Evolutionary conservation across 2,888 invertebrate species (phyloP).

Genomic region (Auanema sp.): DNA sequence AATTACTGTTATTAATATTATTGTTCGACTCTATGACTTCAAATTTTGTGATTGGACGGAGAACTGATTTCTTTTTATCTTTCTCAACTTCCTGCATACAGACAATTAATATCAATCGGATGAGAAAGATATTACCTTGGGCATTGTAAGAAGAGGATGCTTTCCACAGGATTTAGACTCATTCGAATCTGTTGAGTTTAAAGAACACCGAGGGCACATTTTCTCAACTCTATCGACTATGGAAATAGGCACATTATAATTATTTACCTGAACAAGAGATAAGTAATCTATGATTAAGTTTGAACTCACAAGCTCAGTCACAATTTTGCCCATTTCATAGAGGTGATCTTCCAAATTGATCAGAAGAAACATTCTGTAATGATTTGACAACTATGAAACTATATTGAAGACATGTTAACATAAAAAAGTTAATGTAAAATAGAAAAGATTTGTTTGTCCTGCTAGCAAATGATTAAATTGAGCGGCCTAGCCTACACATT

Average conservation of each 20-base stretch:
- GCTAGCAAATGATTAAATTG: too few species aligned
- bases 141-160: not conserved
- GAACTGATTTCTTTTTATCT: too few species aligned
- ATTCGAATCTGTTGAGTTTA: not conserved
- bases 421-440: too few species aligned
- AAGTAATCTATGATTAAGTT: not conserved
- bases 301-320: constrained; percentile 26
- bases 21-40: too few species aligned
- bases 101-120: not conserved
- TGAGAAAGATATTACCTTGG: not conserved
- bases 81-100: too few species aligned
- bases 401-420: too few species aligned
- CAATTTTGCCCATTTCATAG: constrained; percentile 27
- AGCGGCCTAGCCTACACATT: too few species aligned
- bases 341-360: constrained; percentile 34
- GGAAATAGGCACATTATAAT: constrained; percentile 32
- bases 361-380: constrained; percentile 24
- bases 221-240: constrained; percentile 31
- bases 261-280: constrained; percentile 23
- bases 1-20: too few species aligned
- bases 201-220: constrained; percentile 31
- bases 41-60: too few species aligned
- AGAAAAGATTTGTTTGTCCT: too few species aligned
- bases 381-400: too few species aligned
- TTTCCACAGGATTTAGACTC: too few species aligned